Evolutionary conservation across 2,797 vertebrate genomes (phyloP).

Genomic region (Florisuga fusca): DNA sequence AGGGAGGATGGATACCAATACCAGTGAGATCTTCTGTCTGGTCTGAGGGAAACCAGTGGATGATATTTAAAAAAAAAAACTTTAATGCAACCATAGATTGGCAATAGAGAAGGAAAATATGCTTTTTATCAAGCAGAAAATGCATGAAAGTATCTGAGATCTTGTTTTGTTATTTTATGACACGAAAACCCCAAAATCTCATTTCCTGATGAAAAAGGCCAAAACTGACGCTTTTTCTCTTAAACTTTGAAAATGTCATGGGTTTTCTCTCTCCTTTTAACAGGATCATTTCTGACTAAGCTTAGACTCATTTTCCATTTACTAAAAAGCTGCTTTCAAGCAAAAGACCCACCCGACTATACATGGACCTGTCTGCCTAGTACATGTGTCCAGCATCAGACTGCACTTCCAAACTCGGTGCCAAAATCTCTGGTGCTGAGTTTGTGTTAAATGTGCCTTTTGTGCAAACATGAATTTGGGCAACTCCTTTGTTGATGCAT

Average conservation of each 20-base stretch:
- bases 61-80: not conserved
- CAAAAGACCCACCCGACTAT: not conserved
- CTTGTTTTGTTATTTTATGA: constrained; percentile 1
- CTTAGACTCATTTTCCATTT: not conserved
- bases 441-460: not conserved
- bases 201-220: not conserved
- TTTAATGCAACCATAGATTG: not conserved
- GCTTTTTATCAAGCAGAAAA: not conserved
- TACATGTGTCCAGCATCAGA: not conserved
- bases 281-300: not conserved
- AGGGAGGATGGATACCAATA: not conserved
- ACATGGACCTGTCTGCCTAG: not conserved
- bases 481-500: not conserved
- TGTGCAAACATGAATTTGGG: fast-evolving
- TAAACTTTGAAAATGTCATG: not conserved
- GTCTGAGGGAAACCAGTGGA: not conserved
- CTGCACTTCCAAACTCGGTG: not conserved
- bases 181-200: not conserved
- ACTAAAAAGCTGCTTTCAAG: not conserved
- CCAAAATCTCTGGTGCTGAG: not conserved
- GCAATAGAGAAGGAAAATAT: not conserved
- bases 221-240: not conserved
- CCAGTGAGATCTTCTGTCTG: not conserved
- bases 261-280: not conserved
- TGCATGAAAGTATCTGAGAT: constrained; percentile 12